These are phyloP conservation scores for Lucinisca nassula DNA, from an alignment of 2,888 invertebrate species.

Conservation along the genomic window DNA sequence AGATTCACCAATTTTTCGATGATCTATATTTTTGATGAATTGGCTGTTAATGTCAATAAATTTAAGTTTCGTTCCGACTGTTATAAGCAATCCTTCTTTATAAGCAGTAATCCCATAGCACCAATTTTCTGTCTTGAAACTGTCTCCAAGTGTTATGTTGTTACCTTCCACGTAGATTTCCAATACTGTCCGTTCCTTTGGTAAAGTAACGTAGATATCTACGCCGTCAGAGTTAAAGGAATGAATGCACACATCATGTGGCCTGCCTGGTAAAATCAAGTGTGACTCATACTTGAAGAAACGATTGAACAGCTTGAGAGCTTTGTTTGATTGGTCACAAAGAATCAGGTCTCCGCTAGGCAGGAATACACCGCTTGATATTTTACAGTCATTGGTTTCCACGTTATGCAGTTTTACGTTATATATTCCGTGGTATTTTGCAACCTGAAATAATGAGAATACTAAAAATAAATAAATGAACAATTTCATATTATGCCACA, in stretches of 20 bases:
- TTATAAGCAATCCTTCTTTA: conserved; percentile 61
- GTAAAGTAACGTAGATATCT: conserved; percentile 62
- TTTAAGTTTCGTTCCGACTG: conserved; percentile 61
- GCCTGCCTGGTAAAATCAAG: conserved; percentile 45
- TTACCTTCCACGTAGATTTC: conserved; percentile 52
- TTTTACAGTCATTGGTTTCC: conserved; percentile 53
- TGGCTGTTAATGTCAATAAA: conserved; percentile 62
- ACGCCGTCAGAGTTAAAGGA: conserved; percentile 57
- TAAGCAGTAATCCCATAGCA: conserved; percentile 67
- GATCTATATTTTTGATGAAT: conserved; percentile 39
- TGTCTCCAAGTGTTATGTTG: neutral
- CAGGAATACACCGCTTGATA: conserved; percentile 60
- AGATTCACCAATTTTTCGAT: conserved; percentile 42
- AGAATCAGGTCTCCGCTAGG: conserved; percentile 56
- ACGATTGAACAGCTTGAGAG: conserved; percentile 48
- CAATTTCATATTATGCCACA: too few relatives aligned
- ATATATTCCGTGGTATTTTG: conserved; percentile 57
- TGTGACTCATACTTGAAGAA: conserved; percentile 55
- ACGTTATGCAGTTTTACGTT: conserved; percentile 54
- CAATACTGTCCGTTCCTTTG: conserved; percentile 47
- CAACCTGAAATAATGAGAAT: neutral
- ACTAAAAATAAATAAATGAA: too few relatives aligned
- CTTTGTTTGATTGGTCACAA: conserved; percentile 56
- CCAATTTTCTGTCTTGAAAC: conserved; percentile 54
- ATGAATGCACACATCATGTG: conserved; percentile 63